Percentiles rank a stretch among this genome's conserved stretches.
These are phyloP conservation scores for Anguilla japonica DNA, from an alignment of 2,113 vertebrate species.

Conservation along the genomic window DNA sequence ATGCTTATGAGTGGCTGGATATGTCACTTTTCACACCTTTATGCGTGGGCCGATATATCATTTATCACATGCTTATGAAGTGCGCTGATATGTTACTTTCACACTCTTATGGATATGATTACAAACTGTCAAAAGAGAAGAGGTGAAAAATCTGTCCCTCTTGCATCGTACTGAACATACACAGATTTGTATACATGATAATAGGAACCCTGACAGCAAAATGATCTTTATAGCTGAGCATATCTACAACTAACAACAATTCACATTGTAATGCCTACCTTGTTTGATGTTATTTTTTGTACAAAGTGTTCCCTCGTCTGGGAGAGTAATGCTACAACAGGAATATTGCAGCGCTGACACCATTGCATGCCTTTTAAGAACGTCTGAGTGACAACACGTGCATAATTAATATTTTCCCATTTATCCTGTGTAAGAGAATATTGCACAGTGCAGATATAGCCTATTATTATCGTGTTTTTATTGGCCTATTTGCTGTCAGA, in stretches of 20 bases:
- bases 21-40: no score
- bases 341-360: not conserved
- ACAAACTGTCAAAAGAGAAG: no score
- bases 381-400: not conserved
- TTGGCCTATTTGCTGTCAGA: constrained; percentile 2
- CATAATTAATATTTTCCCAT: not conserved
- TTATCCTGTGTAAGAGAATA: not conserved
- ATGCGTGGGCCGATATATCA: no score
- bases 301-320: not conserved
- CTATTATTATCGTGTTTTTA: not conserved
- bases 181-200: not conserved
- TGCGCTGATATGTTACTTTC: no score
- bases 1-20: not conserved
- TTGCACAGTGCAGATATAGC: not conserved
- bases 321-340: not conserved
- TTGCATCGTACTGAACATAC: no score
- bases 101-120: no score
- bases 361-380: not conserved
- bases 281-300: not conserved
- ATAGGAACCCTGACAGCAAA: not conserved
- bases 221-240: not conserved
- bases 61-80: no score
- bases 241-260: not conserved
- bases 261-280: not conserved
- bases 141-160: no score